phyloP scores from a whole-genome alignment of 2,113 vertebrate genomes.

The Formicarius rufipectus region DNA sequence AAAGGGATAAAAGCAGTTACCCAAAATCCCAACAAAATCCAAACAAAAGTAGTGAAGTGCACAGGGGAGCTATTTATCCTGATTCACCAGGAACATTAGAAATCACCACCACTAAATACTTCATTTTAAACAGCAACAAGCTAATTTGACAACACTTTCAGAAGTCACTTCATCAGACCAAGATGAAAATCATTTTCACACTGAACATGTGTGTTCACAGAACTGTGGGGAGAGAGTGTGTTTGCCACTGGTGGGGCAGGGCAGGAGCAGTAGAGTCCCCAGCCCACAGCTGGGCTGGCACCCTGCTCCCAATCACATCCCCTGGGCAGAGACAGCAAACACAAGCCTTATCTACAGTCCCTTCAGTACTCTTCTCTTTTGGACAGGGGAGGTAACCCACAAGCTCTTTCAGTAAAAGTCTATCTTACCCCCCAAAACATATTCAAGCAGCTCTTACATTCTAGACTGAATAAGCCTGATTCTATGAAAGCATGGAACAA shows the following conservation, averaged over 20 bases:
- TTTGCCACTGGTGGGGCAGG: background rate
- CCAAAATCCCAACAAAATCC: background rate
- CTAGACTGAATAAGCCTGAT: background rate
- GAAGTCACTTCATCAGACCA: background rate
- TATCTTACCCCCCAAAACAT: background rate
- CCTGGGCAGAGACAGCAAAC: background rate
- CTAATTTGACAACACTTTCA: background rate
- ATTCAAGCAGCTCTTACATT: background rate
- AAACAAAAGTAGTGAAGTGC: background rate
- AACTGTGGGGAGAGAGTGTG: accelerated
- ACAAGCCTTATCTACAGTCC: background rate
- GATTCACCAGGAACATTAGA: background rate
- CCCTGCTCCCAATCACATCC: background rate
- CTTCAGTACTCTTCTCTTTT: background rate
- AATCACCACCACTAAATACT: background rate
- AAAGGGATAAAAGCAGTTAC: background rate
- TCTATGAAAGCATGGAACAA: background rate
- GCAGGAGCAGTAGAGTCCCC: background rate
- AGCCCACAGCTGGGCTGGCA: background rate
- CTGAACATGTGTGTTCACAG: accelerated
- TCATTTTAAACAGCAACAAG: background rate
- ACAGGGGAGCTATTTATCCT: background rate
- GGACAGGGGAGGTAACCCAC: background rate
- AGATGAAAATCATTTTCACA: background rate
- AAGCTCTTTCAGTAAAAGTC: background rate